Base-by-base conservation (phyloP, 2,113 vertebrate species). In the Albula glossodonta region DNA sequence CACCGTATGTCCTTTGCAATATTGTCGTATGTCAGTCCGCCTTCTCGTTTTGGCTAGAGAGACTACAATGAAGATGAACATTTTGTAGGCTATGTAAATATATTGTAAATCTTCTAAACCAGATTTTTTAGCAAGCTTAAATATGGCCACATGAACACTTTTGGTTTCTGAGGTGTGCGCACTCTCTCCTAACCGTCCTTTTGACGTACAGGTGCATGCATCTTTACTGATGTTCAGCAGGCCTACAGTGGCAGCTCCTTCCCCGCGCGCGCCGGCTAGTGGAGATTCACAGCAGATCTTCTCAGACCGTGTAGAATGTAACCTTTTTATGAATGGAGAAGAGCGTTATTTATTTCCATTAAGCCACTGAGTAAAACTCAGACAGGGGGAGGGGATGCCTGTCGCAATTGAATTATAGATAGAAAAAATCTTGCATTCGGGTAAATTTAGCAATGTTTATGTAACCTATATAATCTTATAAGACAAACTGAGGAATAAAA, bases 281-380 rank as follows among this genome's bases (percentile, higher is more conserved):
- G 63, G 19, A n/a, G 22, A n/a, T 70, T 70, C 19, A 56, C 6
- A n/a, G 8, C 63, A 70, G 19, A n/a, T 60, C 63, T 17, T 5
- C 22, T 70, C 63, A 70, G 19, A 70, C 19, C 1, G 0, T 70
- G 63, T 19, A 70, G 22, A 19, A 17, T 41, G 31, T 41, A 41
- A 17, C 63, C 19, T 74, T 84, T 84, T 84, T 63, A 70, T 84
- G 83, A 84, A 84, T 84, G 83, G 66, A 77, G 77, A 25, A 15
- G n/a, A 74, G 25, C 77, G 74, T n/a, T 49, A 11, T 48, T 84
- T 63, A 13, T 25, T n/a, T 50, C 49, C 82, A 51, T 70, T 84
- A n/a, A 84, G 25, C 15, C 74, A n/a, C 50, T 11, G 48, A 48
- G 12, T 50, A 84, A 84, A n/a, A n/a, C 25, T 1, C 22, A 51